Evolutionary conservation across 1,140 invertebrate genomes (phyloP), one percentile per base, ranked within the genome.

Genomic region (Zaprionus inermis): DNA sequence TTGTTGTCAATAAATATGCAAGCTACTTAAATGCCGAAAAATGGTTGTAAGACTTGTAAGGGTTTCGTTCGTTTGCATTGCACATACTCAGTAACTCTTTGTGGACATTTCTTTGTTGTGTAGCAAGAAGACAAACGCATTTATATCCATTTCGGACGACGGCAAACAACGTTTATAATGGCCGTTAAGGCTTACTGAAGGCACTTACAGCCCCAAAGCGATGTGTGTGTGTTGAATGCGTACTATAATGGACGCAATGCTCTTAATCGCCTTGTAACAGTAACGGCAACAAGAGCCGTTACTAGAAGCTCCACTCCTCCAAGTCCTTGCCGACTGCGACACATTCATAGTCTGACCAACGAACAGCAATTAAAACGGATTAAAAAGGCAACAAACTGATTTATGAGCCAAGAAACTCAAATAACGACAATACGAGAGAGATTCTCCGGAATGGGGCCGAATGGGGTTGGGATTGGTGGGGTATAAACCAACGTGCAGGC

Each of bases 321-420:
- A 5, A 77, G 83, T 89, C 80, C 84, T 86, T 76, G 73, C 59
- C 59, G 41, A 76, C 49, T 73, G 85, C 80, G 80, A 89, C 85
- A 89, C 84, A 89, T 78, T 78, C 78, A 84, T 81, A 78, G 84
- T 84, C 80, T 81, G 80, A 90, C 84, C 84, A 89, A 89, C 81
- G 85, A 89, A 89, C 85, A 89, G 84, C 84, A 89, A 89, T 89
- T 89, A 89, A 89, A 89, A 88, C 81, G 84, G 84, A 89, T 89
- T 89, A 89, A 89, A 84, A 89, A 89, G 85, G 80, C 84, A 89
- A 82, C 84, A 84, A 89, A 84, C 84, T 89, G 84, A 89, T 89
- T 89, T 89, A 89, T 89, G 84, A 72, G 78, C 66, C 84, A 89
- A 89, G 84, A 70, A 89, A 79, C 78, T 81, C 84, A 90, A 89